Conservation (phyloP, 2,888 invertebrate species). For the Blastobasis adustella region DNA sequence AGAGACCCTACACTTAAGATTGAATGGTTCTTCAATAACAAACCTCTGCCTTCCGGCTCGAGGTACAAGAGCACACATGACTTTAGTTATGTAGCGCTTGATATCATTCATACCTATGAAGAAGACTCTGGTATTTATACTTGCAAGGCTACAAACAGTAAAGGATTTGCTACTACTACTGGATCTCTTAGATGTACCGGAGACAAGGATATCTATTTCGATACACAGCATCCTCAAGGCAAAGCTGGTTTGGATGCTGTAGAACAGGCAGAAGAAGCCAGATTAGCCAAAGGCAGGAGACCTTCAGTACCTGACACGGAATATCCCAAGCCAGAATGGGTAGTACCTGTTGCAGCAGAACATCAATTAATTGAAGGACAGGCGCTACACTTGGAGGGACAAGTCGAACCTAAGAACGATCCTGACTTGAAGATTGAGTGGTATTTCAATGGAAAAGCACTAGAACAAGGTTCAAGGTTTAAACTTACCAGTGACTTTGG, state of each 20-base stretch:
- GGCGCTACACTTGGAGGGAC: conserved; percentile 93
- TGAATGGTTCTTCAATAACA: conserved; percentile 97
- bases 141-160: conserved; percentile 91
- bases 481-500: conserved; percentile 97
- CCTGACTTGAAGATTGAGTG: conserved; percentile 93
- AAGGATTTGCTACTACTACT: conserved; percentile 92
- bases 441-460: conserved; percentile 93
- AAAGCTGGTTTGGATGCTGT: conserved; percentile 91
- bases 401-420: conserved; percentile 95
- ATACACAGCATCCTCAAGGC: conserved; percentile 97
- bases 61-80: conserved; percentile 95
- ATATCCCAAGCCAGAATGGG: conserved; percentile 91
- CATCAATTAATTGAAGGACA: conserved; percentile 88
- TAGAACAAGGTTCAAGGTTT: conserved; percentile 91
- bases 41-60: conserved; percentile 89
- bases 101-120: conserved; percentile 89
- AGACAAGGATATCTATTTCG: conserved; percentile 85
- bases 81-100: conserved; percentile 96
- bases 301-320: conserved; percentile 82
- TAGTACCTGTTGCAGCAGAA: conserved; percentile 86
- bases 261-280: conserved; percentile 90
- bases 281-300: conserved; percentile 82
- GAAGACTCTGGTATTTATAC: conserved; percentile 95
- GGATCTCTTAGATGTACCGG: conserved; percentile 90
- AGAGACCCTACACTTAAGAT: conserved; percentile 92